Base-by-base conservation (phyloP, 2,888 invertebrate genomes). In the Cerceris rybyensis region DNA sequence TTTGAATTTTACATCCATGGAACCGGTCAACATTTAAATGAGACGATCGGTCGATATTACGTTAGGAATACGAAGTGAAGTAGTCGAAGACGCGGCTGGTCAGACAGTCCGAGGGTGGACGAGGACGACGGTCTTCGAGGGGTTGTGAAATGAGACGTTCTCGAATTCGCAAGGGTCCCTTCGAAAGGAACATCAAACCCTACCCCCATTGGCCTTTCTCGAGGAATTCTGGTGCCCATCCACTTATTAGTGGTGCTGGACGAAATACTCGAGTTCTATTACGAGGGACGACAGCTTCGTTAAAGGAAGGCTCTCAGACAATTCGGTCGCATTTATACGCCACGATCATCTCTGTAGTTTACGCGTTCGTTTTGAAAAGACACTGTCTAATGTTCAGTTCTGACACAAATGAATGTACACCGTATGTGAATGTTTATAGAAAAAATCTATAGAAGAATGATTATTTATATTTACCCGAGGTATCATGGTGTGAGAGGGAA, bases 11-110 rank as follows among this genome's bases (percentile, higher is more conserved):
- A 91, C 88, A 91, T 91, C 87, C 82, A 80, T 86, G 81, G 78
- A 80, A 78, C 78, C 90, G 91, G 91, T 91, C 91, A 91, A 90
- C 90, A 90, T 91, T 91, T 86, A 91, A 91, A 91, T 90, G 88
- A 91, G 88, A 64, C 84, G 88, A 88, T 87, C 88, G 88, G 87
- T 87, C 88, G 87, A 87, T 87, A 87, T 87, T 85, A 85, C 86
- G 82, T 77, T 59, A 28, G 70, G 78, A 72, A 74, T 73, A 66
- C 49, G 72, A 54, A 71, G 68, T 28, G 66, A 50, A 76, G 71
- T 68, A 60, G 72, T 63, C 16, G 79, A 81, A 79, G 81, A 76
- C 64, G 81, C 68, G 74, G 70, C 70, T 64, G 82, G 79, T 74
- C 75, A 74, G 77, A 68, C 73, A 55, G 64, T 46, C 70, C 54